Evolutionary conservation across 2,888 invertebrate species (phyloP), one percentile per base, ranked within the genome.

Genomic region (Liposcelis brunnea): DNA sequence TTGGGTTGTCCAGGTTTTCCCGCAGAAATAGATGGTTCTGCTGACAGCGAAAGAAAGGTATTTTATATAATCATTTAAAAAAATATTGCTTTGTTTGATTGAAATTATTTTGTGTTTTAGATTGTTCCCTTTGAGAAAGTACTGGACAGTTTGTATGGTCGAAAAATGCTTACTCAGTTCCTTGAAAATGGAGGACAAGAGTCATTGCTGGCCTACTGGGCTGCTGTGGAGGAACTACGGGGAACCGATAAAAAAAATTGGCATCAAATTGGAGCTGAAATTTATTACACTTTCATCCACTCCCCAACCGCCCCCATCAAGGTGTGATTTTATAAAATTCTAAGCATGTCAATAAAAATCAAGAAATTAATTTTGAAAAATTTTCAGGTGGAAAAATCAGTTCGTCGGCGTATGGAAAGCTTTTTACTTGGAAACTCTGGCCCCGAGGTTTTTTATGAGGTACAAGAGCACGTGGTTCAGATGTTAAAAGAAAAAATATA

Each of bases 181-280:
- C 65, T 91, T 49, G 83, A 87, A 59, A 80, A 80, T 21, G 70
- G 85, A 53, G 82, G 84, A 53, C 81, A 82, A 21, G 83, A 85
- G 59, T 80, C 82, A n/a, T 63, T 87, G 46, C 75, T 90, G 6
- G 81, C 86, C 1, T 90, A 81, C 58, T 90, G 87, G 79, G 75
- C 74, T 54, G 82, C 84, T 0, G 86, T 87, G 0, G 87, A 90
- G 56, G 85, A 87, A 61, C 63, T 91, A 49, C 72, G 82, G 51
- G 71, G 73, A 47, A 74, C 83, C n/a, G 76, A 78, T 40, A 71
- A 81, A 52, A 76, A 76, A 49, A 74, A 74, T 52, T 81, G 81
- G 74, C 87, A 90, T 62, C 84, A 89, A 55, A 65, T 87, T 21
- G 91, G 84, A 8, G 83, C 85, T n/a, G 89, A 90, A 62, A 84